Base-by-base conservation (phyloP, 2,113 vertebrate species). In the Motacilla tschutschensis region DNA sequence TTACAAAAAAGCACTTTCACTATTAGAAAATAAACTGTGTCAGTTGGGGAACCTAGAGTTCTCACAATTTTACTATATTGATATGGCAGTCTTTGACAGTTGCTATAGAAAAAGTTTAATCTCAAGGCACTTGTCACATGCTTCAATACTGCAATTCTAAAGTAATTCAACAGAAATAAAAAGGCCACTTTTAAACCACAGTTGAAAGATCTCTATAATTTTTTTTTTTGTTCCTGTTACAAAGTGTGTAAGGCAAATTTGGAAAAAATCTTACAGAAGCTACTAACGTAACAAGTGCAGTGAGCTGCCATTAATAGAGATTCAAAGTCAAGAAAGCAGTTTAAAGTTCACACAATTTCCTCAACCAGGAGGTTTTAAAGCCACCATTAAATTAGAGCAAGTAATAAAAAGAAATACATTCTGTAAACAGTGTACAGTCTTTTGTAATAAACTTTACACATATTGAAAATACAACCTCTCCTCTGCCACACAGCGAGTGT, bases 61-160 rank as follows among this genome's bases (percentile, higher is more conserved):
- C 93, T 94, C 91, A 87, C 89, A 95, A 96, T 97, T 96, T 96
- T 96, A 97, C 97, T 96, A 98, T 97, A 97, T 96, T 91, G 94
- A 93, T 93, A 95, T 96, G 87, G 96, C 94, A 93, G 84, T 95
- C 89, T 97, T 96, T 96, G 98, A 97, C 98, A 97, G 97, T 93
- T 93, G 96, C 95, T 85, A 96, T 95, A 97, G 95, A 95, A 94
- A 94, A 96, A 92, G 85, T 95, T 96, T 93, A 96, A 97, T 96
- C 96, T 96, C 98, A 99, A 99, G 99, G 99, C 99, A 99, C 98
- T 99, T 99, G 98, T 98, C 98, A 97, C 97, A 96, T 97, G 98
- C 98, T 97, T 97, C 98, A 95, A 97, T 95, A 94, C 97, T 97
- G 97, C 96, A 93, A 89, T 95, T 91, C 79, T 93, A 96, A 96